phyloP scores from a whole-genome alignment of 2,113 vertebrate species.

The Typhlomys cinereus region DNA sequence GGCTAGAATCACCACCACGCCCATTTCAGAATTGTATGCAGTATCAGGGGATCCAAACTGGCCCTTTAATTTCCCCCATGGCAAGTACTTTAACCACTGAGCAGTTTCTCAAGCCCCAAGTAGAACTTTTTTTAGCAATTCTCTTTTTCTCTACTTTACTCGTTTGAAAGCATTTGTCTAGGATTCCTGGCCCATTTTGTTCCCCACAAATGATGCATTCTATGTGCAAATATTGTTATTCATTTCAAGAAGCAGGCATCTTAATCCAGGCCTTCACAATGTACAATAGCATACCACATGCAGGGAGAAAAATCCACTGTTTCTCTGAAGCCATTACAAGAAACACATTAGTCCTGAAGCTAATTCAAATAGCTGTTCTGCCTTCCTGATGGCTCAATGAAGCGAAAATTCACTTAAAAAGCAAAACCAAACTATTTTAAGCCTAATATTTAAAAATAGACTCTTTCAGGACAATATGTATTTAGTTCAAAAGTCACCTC shows the following conservation, averaged over 20 bases:
- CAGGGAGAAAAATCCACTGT: not conserved
- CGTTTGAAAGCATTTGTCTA: not conserved
- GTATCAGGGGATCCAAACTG: too few relatives aligned
- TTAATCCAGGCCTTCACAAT: not conserved
- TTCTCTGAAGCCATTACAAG: not conserved
- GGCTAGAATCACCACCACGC: too few relatives aligned
- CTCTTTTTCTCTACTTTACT: not conserved
- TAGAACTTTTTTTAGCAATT: too few relatives aligned
- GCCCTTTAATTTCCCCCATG: too few relatives aligned
- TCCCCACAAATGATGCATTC: not conserved
- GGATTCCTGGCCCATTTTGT: not conserved
- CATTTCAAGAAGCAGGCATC: not conserved
- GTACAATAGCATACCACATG: not conserved
- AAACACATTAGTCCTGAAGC: not conserved
- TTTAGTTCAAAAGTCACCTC: not conserved
- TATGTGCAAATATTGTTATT: not conserved
- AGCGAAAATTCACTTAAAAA: slow-evolving; percentile 33
- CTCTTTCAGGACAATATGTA: not conserved
- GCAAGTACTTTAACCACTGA: too few relatives aligned
- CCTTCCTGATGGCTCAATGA: not conserved
- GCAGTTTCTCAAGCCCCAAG: too few relatives aligned
- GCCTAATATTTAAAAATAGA: slow-evolving; percentile 39
- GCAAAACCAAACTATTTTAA: slow-evolving; percentile 32
- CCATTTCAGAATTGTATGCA: too few relatives aligned
- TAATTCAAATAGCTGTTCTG: not conserved